These are phyloP conservation scores for Tyrophagus putrescentiae DNA, from an alignment of 1,140 invertebrate genomes.

Conservation along the genomic window DNA sequence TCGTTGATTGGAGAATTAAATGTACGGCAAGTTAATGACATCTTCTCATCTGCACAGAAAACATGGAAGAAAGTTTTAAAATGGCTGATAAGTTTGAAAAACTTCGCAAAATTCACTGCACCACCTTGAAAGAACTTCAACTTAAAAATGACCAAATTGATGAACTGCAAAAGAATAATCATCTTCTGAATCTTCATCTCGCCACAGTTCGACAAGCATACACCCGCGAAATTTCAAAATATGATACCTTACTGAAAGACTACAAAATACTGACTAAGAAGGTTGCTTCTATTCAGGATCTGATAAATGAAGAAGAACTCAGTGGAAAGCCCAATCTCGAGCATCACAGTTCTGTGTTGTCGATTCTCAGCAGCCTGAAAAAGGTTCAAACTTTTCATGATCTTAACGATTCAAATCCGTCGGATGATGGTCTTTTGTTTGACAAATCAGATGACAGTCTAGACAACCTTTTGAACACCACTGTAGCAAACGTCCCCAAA, in stretches of 20 bases:
- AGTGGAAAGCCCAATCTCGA: neutral
- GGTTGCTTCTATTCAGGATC: neutral
- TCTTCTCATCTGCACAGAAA: neutral
- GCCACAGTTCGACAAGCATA: neutral
- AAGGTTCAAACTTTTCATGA: too few relatives aligned
- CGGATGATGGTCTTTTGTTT: constrained; percentile 6
- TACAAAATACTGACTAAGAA: neutral
- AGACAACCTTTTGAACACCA: too few relatives aligned
- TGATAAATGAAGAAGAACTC: neutral
- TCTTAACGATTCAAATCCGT: neutral
- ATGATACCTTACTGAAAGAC: neutral
- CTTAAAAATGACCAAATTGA: neutral
- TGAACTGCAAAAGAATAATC: neutral
- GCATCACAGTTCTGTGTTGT: neutral
- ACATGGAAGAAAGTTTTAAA: neutral
- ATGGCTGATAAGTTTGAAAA: neutral
- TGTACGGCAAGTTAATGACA: neutral
- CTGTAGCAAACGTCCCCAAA: too few relatives aligned
- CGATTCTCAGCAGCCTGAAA: neutral
- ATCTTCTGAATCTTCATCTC: neutral
- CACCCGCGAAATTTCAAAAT: neutral
- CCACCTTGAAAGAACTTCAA: neutral
- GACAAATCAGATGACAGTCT: constrained; percentile 14
- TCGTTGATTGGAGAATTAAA: too few relatives aligned
- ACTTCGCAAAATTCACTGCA: neutral